These are phyloP conservation scores for Lepidotrigona ventralis DNA, from an alignment of 1,140 invertebrate species.

Conservation along the genomic window DNA sequence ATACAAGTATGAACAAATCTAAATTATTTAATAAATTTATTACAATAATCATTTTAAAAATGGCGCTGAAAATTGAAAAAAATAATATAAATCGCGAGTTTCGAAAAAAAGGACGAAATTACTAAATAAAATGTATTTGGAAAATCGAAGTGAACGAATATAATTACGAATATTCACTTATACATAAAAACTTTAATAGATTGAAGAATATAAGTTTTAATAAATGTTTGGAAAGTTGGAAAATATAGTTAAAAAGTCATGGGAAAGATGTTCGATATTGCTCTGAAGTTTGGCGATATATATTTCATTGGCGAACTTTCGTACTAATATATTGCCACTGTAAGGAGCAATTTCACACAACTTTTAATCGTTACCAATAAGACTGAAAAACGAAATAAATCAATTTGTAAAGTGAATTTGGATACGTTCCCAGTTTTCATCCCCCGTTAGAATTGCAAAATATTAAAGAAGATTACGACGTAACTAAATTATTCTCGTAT, in stretches of 20 bases:
- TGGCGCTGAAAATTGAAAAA: slow-evolving; percentile 17
- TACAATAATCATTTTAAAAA: neutral
- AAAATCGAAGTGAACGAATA: neutral
- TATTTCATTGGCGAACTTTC: slow-evolving; percentile 29
- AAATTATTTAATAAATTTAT: neutral
- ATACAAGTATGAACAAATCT: neutral
- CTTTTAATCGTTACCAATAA: slow-evolving; percentile 23
- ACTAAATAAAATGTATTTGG: neutral
- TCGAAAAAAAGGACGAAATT: neutral
- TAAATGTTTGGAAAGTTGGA: neutral
- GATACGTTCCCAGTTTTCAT: neutral
- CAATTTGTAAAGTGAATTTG: slow-evolving; percentile 6
- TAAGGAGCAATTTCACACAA: slow-evolving; percentile 20
- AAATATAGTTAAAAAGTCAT: neutral
- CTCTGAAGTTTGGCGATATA: slow-evolving; percentile 13
- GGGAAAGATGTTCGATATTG: neutral
- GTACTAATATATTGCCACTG: slow-evolving; percentile 1
- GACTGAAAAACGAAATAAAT: slow-evolving; percentile 17
- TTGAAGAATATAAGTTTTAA: neutral
- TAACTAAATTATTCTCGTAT: neutral
- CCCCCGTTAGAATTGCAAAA: neutral
- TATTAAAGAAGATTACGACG: neutral
- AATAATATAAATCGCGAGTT: slow-evolving; percentile 1
- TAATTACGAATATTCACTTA: neutral
- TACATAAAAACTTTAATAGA: too few species aligned